Evolutionary conservation across 2,113 vertebrate genomes (phyloP), one percentile per base, ranked within the genome.

Genomic region (Hipposideros armiger): DNA sequence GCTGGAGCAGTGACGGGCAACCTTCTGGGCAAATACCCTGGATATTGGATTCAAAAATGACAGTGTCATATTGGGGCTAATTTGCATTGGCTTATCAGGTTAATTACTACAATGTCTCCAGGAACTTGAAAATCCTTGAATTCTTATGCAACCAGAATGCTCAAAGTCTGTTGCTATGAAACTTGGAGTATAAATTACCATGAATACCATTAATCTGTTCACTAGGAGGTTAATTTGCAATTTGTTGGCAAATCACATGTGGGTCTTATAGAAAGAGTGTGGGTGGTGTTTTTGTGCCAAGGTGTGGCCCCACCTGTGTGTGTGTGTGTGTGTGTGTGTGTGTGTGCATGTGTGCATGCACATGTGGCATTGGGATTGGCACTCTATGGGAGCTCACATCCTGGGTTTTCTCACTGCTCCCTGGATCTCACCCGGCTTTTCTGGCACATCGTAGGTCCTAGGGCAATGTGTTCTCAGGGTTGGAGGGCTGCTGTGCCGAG

Each of bases 221-320:
- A 97, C 96, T 97, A 96, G 95, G 97, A 97, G 97, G 95, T 98
- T 98, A 97, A 98, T 98, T 98, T 97, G 96, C 97, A 97, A 89
- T 97, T 98, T 97, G 96, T 98, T 97, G 96, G 96, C 96, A 97
- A 97, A 97, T 98, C 96, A 97, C 97, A 97, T 89, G 96, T 98
- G 97, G 72, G 77, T 97, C 97, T 97, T 97, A 96, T 91, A 97
- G 96, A 94, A 97, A 97, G 92, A 97, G 81, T 90, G 96, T 97
- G 87, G 97, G 97, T 97, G 88, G 94, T 97, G 69, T 90, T 97
- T 97, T 95, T 5, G n/a, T 95, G 92, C 96, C 88, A 95, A 77
- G 1, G 28, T 96, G 87, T 96, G 81, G 87, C 70, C 72, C 81
- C 15, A n/a, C 96, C 90, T 96, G 13, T 64, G 36, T 96, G 86